phyloP scores from a whole-genome alignment of 2,113 vertebrate genomes.

The Silurus asotus region DNA sequence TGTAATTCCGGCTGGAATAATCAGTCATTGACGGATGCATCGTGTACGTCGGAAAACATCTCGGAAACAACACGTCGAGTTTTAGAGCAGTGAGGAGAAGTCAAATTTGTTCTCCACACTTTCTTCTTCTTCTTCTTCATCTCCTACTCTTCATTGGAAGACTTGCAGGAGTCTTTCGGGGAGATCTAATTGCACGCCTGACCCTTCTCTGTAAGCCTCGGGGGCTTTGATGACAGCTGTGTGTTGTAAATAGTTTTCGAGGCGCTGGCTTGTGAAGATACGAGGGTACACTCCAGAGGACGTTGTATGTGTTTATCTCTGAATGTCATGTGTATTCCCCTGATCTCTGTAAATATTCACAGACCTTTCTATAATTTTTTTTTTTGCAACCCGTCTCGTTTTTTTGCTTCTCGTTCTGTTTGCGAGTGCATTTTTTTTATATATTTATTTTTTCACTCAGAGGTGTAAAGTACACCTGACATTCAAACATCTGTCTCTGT shows the following conservation, averaged over 20 bases:
- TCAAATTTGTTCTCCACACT: background rate
- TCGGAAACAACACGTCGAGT: conserved; percentile 15
- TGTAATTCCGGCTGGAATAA: conserved; percentile 32
- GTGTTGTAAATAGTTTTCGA: conserved; percentile 7
- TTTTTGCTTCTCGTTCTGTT: background rate
- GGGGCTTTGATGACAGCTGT: conserved; percentile 24
- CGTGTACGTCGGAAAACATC: conserved; percentile 16
- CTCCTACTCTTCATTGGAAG: background rate
- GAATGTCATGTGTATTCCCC: conserved; percentile 17
- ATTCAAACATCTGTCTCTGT: conserved; percentile 25
- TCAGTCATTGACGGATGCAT: conserved; percentile 34
- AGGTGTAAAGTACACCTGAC: conserved; percentile 13
- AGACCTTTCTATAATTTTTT: conserved; percentile 9
- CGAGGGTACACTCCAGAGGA: background rate
- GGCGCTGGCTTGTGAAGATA: background rate
- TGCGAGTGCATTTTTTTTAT: background rate
- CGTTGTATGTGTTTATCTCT: conserved; percentile 2
- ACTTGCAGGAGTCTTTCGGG: conserved; percentile 1
- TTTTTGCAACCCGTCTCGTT: background rate
- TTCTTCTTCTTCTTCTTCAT: background rate
- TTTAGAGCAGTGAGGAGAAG: background rate
- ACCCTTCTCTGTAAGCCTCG: background rate
- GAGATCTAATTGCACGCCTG: conserved; percentile 32
- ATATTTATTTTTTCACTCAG: background rate
- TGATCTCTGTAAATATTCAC: conserved; percentile 17